A percentile compares a stretch with the other conserved stretches of the same genome.
phyloP scores from a whole-genome alignment of 2,797 vertebrate species.

The Halcyon chelicuti region DNA sequence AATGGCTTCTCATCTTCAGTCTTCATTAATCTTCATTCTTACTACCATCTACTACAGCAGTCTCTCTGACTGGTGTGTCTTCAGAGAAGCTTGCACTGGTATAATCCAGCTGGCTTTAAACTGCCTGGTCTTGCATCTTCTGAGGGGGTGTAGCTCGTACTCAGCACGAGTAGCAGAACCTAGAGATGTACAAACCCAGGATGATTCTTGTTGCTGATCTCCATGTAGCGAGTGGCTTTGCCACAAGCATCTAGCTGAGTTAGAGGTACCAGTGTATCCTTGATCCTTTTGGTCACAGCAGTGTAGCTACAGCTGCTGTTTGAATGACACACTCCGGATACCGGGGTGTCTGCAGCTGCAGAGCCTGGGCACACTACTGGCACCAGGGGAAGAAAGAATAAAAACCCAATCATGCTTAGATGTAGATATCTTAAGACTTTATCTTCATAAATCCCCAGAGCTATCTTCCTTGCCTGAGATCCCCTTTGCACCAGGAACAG shows the following conservation, averaged over 20 bases:
- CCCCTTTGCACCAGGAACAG: background rate
- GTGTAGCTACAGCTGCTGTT: background rate
- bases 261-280: background rate
- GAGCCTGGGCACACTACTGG: background rate
- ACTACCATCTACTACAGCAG: background rate
- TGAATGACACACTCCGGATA: background rate
- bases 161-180: background rate
- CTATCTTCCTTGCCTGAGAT: background rate
- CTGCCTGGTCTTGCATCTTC: background rate
- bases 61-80: background rate
- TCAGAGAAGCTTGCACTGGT: background rate
- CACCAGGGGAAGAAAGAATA: background rate
- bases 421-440: background rate
- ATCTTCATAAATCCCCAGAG: background rate
- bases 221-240: background rate
- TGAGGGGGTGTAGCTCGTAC: background rate
- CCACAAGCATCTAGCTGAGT: background rate
- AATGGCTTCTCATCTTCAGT: background rate
- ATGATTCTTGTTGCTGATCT: background rate
- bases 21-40: background rate
- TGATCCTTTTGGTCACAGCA: background rate
- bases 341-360: background rate
- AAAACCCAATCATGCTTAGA: background rate
- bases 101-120: background rate
- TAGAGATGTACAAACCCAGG: background rate